Evolutionary conservation across 1,140 invertebrate species (phyloP).

Genomic region (Danaus plexippus): DNA sequence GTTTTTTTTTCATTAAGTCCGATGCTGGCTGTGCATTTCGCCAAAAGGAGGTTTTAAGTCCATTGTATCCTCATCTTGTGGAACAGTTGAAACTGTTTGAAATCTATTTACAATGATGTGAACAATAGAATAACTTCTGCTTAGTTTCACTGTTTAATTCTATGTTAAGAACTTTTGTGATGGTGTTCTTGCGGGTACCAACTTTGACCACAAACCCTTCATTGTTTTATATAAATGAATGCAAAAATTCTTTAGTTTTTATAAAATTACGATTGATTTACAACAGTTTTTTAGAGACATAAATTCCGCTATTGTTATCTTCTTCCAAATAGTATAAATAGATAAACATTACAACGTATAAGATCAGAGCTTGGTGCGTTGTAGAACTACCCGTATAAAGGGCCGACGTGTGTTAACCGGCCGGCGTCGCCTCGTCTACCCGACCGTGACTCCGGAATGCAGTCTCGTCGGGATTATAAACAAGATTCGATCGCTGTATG

Average conservation of each 20-base stretch:
- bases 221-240: too few relatives aligned
- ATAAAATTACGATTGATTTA: too few relatives aligned
- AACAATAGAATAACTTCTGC: conserved; percentile 49
- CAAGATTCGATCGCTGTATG: conserved; percentile 7
- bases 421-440: conserved; percentile 42
- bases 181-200: conserved; percentile 30
- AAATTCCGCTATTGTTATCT: too few relatives aligned
- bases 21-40: conserved; percentile 20
- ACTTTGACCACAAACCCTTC: conserved; percentile 23
- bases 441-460: conserved; percentile 34
- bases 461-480: conserved; percentile 20
- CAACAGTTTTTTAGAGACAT: too few relatives aligned
- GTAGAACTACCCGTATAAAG: not conserved
- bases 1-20: too few relatives aligned
- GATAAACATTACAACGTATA: too few relatives aligned
- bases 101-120: conserved; percentile 43
- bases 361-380: too few relatives aligned
- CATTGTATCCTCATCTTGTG: conserved; percentile 46
- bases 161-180: conserved; percentile 35
- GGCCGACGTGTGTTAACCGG: conserved; percentile 8
- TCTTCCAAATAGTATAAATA: too few relatives aligned
- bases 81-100: conserved; percentile 39
- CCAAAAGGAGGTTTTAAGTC: conserved; percentile 34
- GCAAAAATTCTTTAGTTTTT: too few relatives aligned
- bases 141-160: conserved; percentile 41